Evolutionary conservation across 2,113 vertebrate genomes (phyloP).

Genomic region (Noctilio leporinus): DNA sequence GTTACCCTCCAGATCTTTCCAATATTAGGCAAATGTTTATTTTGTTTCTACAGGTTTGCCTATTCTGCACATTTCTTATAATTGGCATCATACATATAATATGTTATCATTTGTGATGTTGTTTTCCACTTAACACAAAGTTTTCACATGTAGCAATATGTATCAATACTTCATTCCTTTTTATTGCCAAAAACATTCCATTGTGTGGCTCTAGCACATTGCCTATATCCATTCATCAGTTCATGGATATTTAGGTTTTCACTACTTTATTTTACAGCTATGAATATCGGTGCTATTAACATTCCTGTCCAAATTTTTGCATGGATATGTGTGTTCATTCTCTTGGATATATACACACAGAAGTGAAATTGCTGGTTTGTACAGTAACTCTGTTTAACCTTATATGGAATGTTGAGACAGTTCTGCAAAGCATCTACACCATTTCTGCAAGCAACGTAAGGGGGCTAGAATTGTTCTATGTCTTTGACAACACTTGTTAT

Average conservation of each 20-base stretch:
- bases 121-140: background rate
- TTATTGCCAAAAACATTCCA: background rate
- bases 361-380: background rate
- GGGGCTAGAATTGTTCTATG: background rate
- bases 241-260: background rate
- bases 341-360: background rate
- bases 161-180: background rate
- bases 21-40: background rate
- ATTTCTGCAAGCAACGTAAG: background rate
- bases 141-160: background rate
- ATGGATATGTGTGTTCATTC: background rate
- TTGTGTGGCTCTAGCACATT: background rate
- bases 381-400: background rate
- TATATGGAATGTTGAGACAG: background rate
- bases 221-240: background rate
- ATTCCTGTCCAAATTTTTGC: background rate
- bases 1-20: no score
- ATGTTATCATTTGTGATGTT: background rate
- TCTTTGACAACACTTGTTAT: background rate
- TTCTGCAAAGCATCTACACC: background rate
- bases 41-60: background rate
- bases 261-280: background rate
- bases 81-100: background rate
- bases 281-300: background rate
- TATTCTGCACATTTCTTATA: background rate